phyloP scores from a whole-genome alignment of 2,113 vertebrate species.

The Ornithorhynchus anatinus region DNA sequence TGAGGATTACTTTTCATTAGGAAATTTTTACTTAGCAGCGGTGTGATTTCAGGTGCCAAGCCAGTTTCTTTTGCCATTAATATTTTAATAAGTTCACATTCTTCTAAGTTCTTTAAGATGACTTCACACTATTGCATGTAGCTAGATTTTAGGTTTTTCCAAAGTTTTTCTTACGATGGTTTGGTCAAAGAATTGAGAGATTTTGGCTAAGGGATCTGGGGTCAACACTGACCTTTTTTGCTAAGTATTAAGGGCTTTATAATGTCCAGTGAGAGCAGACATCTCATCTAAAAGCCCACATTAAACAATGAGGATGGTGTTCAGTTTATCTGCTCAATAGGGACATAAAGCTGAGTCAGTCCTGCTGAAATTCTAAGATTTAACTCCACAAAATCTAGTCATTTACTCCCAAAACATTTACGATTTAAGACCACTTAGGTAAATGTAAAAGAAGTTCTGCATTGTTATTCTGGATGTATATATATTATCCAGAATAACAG shows the following conservation, averaged over 20 bases:
- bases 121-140: slow-evolving; percentile 1
- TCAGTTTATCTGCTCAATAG: neutral
- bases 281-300: neutral
- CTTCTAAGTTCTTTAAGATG: slow-evolving; percentile 37
- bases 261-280: neutral
- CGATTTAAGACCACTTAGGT: neutral
- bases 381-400: slow-evolving; percentile 34
- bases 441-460: neutral
- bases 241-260: neutral
- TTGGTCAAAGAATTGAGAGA: slow-evolving; percentile 21
- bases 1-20: slow-evolving; percentile 2
- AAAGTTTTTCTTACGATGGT: slow-evolving; percentile 31
- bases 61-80: neutral
- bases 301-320: neutral
- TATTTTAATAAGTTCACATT: slow-evolving; percentile 16
- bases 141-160: neutral
- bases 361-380: neutral
- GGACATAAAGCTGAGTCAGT: neutral
- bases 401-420: slow-evolving; percentile 14
- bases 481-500: neutral
- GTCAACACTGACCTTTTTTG: slow-evolving; percentile 11
- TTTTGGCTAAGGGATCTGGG: slow-evolving; percentile 26
- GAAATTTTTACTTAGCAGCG: neutral
- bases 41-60: neutral
- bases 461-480: neutral